These are phyloP conservation scores for Himantopus leucocephalus DNA, from an alignment of 2,113 vertebrate genomes.

Conservation along the genomic window DNA sequence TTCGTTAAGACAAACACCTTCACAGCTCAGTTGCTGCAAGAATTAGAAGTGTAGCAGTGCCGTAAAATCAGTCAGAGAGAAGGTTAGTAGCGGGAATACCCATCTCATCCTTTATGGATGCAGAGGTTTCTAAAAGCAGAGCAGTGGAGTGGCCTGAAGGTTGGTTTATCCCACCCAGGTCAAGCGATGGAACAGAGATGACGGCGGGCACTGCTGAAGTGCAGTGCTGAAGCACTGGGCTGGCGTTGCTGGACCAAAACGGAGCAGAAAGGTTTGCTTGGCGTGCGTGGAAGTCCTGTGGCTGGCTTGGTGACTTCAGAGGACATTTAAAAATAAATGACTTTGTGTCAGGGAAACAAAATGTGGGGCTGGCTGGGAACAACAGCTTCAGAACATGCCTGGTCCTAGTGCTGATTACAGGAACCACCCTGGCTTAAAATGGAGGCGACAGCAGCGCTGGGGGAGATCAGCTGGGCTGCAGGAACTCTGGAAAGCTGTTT, in stretches of 20 bases:
- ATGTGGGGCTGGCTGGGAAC: not conserved
- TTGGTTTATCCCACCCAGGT: not conserved
- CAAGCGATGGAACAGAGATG: fast-evolving
- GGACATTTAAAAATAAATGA: not conserved
- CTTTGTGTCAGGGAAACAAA: not conserved
- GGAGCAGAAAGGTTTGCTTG: not conserved
- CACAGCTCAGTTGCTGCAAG: not conserved
- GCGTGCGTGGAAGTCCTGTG: fast-evolving
- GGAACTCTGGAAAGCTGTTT: not conserved
- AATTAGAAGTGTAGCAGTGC: not conserved
- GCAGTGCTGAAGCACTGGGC: not conserved
- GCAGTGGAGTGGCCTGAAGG: not conserved
- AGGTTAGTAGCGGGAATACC: fast-evolving
- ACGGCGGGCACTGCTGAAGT: not conserved
- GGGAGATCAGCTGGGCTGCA: not conserved
- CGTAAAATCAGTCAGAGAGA: fast-evolving
- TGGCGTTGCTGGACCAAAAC: not conserved
- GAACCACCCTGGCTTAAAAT: not conserved
- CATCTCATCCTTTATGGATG: not conserved
- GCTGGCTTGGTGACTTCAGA: not conserved
- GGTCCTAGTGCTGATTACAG: not conserved
- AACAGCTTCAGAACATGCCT: not conserved
- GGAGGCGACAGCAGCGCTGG: not conserved
- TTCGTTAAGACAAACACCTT: not conserved
- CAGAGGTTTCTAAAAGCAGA: not conserved